Conservation (phyloP, 2,888 invertebrate species). For the Petrolisthes manimaculis region DNA sequence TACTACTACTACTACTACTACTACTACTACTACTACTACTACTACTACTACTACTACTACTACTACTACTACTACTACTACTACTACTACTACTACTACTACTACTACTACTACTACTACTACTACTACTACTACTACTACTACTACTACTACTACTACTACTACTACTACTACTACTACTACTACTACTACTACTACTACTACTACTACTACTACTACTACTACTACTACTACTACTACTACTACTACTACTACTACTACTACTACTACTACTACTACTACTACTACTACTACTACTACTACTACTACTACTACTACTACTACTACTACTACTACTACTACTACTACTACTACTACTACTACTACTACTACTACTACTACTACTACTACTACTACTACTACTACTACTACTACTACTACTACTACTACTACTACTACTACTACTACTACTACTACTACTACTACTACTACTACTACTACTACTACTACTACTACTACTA, state of each 20-base stretch:
- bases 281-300: slow-evolving; percentile 4
- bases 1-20: slow-evolving; percentile 4
- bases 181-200: slow-evolving; percentile 1
- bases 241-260: slow-evolving; percentile 7
- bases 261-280: slow-evolving; percentile 4
- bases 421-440: slow-evolving; percentile 4
- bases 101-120: slow-evolving; percentile 7
- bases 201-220: slow-evolving; percentile 1
- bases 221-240: slow-evolving; percentile 1
- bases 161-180: slow-evolving; percentile 7
- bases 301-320: slow-evolving; percentile 1
- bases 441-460: slow-evolving; percentile 7
- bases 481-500: slow-evolving; percentile 7
- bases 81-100: slow-evolving; percentile 4
- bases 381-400: slow-evolving; percentile 7
- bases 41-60: slow-evolving; percentile 4
- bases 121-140: no score
- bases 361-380: slow-evolving; percentile 7
- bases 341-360: slow-evolving; percentile 7
- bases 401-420: neutral
- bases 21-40: slow-evolving; percentile 7
- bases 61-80: slow-evolving; percentile 1
- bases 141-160: no score
- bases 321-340: slow-evolving; percentile 4
- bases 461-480: slow-evolving; percentile 4